A percentile compares a stretch with the other conserved stretches of the same genome.
Conservation (phyloP, 2,888 invertebrate species). For the Torymus texanus region DNA sequence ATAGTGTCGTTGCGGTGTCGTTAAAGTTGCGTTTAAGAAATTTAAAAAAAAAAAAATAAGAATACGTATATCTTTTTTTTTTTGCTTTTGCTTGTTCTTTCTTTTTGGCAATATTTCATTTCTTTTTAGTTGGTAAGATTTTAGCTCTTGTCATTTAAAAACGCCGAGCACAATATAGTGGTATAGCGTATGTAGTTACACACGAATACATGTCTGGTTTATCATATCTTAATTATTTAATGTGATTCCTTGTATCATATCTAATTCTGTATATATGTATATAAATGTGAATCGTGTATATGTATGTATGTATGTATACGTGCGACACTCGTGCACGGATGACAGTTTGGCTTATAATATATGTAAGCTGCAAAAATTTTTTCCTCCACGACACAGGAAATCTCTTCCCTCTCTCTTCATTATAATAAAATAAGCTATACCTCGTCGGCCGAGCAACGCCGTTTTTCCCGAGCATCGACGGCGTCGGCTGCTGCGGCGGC, state of each 20-base stretch:
- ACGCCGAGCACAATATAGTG: slow-evolving; percentile 54
- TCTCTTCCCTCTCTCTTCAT: no score
- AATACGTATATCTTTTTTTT: background rate
- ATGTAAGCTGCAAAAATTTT: background rate
- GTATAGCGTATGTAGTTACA: slow-evolving; percentile 45
- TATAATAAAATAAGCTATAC: no score
- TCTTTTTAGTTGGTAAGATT: slow-evolving; percentile 48
- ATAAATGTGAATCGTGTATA: background rate
- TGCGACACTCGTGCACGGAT: slow-evolving; percentile 7
- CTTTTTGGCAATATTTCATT: slow-evolving; percentile 26
- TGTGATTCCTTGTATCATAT: slow-evolving; percentile 45
- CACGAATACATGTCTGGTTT: slow-evolving; percentile 44
- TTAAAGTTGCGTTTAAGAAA: no score
- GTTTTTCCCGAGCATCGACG: no score
- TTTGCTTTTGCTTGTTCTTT: slow-evolving; percentile 33
- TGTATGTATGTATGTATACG: background rate
- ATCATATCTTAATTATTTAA: slow-evolving; percentile 26
- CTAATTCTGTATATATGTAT: slow-evolving; percentile 18
- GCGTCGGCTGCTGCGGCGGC: background rate
- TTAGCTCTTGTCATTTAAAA: slow-evolving; percentile 53
- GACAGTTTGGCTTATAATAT: background rate
- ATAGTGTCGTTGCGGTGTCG: no score
- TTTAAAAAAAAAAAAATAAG: no score
- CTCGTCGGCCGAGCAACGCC: no score
- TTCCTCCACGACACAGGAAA: background rate